A percentile compares a stretch with the other conserved stretches of the same genome.
These are phyloP conservation scores for Catharus bicknelli DNA, from an alignment of 2,113 vertebrate genomes.

Conservation along the genomic window DNA sequence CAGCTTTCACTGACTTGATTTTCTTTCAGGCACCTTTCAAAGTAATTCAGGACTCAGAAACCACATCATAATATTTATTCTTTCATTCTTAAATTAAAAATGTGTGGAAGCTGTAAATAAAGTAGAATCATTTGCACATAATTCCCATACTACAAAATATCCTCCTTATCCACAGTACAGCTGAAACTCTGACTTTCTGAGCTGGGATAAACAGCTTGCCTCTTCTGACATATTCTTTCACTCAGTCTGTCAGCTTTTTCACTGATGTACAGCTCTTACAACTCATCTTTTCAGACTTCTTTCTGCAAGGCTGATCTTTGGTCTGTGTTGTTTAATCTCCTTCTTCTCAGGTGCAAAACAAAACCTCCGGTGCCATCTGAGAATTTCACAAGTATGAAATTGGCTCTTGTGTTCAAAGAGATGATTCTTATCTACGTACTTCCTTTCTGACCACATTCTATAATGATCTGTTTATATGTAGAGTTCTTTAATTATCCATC, in stretches of 20 bases:
- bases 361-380: neutral
- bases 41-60: conserved; percentile 12
- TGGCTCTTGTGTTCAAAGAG: neutral
- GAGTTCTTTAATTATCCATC: conserved; percentile 40
- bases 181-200: neutral
- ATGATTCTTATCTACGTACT: neutral
- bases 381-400: neutral
- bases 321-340: neutral
- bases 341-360: neutral
- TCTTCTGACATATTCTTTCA: neutral
- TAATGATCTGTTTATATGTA: conserved; percentile 3
- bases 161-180: neutral
- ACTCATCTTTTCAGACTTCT: neutral
- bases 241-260: neutral
- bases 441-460: conserved; percentile 14
- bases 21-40: neutral
- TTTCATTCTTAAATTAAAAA: conserved; percentile 11
- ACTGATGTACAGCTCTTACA: neutral
- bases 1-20: neutral
- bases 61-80: neutral
- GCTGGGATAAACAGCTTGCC: neutral
- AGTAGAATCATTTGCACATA: neutral
- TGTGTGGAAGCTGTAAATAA: neutral
- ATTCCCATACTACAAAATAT: neutral
- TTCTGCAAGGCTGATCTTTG: neutral